Evolutionary conservation across 2,797 vertebrate genomes (phyloP).

Genomic region (Kryptolebias ocellatus): DNA sequence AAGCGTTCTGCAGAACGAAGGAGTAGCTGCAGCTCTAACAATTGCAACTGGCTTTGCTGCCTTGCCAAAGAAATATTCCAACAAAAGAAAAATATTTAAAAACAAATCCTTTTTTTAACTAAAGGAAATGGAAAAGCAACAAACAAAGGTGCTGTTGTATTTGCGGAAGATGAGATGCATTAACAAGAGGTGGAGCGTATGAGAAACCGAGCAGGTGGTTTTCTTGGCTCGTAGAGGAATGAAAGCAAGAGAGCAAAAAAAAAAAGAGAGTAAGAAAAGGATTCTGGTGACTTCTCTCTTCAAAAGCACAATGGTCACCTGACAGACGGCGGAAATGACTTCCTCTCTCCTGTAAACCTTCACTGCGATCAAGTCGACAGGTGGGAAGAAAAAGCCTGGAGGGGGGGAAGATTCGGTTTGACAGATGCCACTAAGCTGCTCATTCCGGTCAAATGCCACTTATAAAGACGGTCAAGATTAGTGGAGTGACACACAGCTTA

Average conservation of each 20-base stretch:
- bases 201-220: conserved; percentile 55
- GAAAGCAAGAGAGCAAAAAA: conserved; percentile 18
- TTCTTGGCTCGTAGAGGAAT: conserved; percentile 48
- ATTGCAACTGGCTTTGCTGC: conserved; percentile 16
- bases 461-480: conserved; percentile 71
- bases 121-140: conserved; percentile 31
- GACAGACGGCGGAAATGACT: conserved; percentile 15
- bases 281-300: conserved; percentile 28
- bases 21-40: conserved; percentile 28
- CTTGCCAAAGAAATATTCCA: conserved; percentile 18
- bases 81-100: conserved; percentile 2
- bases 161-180: conserved; percentile 39
- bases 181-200: conserved; percentile 47
- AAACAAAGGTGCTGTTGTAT: conserved; percentile 14
- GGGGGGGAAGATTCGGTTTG: conserved; percentile 30
- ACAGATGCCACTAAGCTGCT: conserved; percentile 64
- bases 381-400: conserved; percentile 19
- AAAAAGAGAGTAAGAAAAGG: conserved; percentile 30
- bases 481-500: conserved; percentile 25
- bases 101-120: background rate
- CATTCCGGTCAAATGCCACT: conserved; percentile 70
- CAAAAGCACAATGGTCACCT: conserved; percentile 29
- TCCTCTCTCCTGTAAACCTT: conserved; percentile 4
- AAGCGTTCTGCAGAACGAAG: conserved; percentile 44
- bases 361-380: conserved; percentile 8